Evolutionary conservation across 2,888 invertebrate genomes (phyloP).

Genomic region (Dioctria linearis): DNA sequence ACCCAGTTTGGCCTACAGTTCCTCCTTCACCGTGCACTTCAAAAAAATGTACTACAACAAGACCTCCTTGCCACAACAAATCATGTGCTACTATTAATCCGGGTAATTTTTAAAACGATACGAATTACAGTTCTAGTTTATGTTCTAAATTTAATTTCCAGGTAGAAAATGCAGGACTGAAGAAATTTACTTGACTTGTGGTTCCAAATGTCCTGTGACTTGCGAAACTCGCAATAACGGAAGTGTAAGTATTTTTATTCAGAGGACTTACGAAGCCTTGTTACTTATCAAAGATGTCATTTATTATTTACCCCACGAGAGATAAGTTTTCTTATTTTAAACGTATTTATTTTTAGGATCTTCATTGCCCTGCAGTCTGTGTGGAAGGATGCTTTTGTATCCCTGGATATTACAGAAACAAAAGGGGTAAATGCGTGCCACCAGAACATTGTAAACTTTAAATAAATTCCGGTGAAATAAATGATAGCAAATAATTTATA

Average conservation of each 20-base stretch:
- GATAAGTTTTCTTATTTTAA: not conserved
- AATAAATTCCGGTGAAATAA: too few species aligned
- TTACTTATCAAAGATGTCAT: not conserved
- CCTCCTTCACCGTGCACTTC: not conserved
- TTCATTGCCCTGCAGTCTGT: constrained; percentile 23
- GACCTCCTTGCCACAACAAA: constrained; percentile 4
- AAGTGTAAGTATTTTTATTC: not conserved
- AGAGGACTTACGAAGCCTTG: not conserved
- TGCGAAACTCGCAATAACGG: constrained; percentile 22
- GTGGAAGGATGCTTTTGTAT: constrained; percentile 47
- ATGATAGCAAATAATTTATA: too few species aligned
- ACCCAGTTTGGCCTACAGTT: constrained; percentile 47
- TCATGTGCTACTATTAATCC: constrained; percentile 1
- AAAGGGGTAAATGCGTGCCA: constrained; percentile 48
- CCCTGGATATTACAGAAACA: constrained; percentile 39
- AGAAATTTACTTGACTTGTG: constrained; percentile 44
- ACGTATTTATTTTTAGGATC: constrained; percentile 21
- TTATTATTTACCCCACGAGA: not conserved
- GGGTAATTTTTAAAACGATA: not conserved
- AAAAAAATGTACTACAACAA: constrained; percentile 1
- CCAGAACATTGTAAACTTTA: not conserved
- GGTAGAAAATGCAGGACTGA: constrained; percentile 39
- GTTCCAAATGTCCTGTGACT: constrained; percentile 36
- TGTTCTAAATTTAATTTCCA: not conserved
- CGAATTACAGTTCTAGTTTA: not conserved